Evolutionary conservation across 2,888 invertebrate species (phyloP).

Genomic region (Epinotia nisella): DNA sequence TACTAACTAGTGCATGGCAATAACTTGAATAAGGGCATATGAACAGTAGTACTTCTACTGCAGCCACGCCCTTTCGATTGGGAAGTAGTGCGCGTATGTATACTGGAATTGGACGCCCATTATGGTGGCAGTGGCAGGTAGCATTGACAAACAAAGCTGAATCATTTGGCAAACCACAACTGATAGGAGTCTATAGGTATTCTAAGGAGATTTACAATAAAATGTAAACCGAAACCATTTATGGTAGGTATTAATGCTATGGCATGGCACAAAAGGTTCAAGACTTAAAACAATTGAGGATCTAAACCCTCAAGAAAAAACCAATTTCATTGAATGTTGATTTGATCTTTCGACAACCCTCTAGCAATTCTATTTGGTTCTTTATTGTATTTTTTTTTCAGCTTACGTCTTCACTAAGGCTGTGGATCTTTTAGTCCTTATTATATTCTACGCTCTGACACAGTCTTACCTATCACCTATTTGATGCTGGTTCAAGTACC

Average conservation of each 20-base stretch:
- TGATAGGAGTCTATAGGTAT: conserved; percentile 20
- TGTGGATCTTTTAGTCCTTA: too few species aligned
- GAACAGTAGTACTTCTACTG: background rate
- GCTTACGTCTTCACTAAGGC: too few species aligned
- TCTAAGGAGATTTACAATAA: conserved; percentile 21
- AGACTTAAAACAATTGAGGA: background rate
- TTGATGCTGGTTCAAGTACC: background rate
- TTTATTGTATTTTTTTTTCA: too few species aligned
- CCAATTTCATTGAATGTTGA: too few species aligned
- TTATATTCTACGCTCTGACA: too few species aligned
- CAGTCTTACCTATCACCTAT: background rate
- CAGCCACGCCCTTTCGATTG: conserved; percentile 7
- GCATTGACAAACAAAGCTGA: conserved; percentile 18
- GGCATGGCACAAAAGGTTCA: background rate
- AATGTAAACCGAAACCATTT: conserved; percentile 1
- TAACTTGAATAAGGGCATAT: conserved; percentile 17
- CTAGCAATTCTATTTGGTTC: too few species aligned
- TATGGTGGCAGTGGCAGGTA: conserved; percentile 18
- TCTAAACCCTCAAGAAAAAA: background rate
- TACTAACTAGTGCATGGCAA: background rate
- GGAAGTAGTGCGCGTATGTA: background rate
- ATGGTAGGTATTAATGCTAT: background rate
- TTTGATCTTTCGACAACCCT: too few species aligned
- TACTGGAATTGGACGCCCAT: background rate
- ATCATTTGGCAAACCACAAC: conserved; percentile 16